Evolutionary conservation across 2,113 vertebrate species (phyloP).

Genomic region (Dicerorhinus sumatrensis): DNA sequence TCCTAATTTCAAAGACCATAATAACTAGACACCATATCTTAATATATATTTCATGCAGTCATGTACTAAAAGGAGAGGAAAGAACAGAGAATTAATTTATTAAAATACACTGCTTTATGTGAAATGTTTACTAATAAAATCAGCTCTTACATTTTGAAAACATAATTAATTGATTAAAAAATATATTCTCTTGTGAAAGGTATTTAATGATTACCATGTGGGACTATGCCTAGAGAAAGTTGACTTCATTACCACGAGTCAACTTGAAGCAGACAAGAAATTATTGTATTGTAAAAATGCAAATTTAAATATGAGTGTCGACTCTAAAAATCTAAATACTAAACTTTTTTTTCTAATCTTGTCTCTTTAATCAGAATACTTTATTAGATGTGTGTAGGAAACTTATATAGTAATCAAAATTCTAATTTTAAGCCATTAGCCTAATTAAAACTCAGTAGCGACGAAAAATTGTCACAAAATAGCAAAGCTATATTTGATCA

Average conservation of each 20-base stretch:
- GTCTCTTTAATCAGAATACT: neutral
- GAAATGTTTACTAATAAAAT: neutral
- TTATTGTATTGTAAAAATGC: neutral
- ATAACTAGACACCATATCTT: neutral
- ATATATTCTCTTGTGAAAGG: neutral
- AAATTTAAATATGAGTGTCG: neutral
- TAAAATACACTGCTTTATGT: neutral
- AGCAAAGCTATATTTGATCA: neutral
- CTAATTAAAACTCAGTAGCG: neutral
- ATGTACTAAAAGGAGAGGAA: neutral
- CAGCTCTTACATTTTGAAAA: neutral
- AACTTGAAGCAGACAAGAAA: neutral
- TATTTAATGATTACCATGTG: neutral
- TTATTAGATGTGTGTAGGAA: neutral
- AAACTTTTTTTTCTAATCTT: neutral
- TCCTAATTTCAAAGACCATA: neutral
- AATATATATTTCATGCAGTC: neutral
- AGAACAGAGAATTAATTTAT: neutral
- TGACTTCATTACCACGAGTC: neutral
- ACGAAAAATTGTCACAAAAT: neutral
- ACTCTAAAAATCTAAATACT: neutral
- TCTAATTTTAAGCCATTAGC: neutral
- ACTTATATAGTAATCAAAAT: neutral
- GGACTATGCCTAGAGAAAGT: neutral
- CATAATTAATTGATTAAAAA: neutral